Base-by-base conservation (phyloP, 2,797 vertebrate genomes). In the Ispidina lecontei region DNA sequence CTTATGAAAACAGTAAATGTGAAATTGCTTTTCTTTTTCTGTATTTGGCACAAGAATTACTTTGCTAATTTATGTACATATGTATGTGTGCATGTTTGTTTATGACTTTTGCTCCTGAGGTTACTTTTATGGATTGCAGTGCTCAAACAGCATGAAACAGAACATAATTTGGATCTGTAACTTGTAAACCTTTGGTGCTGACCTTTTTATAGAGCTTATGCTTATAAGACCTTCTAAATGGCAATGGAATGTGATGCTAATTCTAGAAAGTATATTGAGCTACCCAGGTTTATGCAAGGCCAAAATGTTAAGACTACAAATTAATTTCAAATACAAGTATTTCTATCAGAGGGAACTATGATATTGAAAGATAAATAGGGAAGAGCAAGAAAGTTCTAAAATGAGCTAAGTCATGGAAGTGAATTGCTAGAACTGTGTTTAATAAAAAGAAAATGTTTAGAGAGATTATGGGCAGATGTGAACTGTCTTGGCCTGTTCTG, bases 91-190 rank as follows among this genome's bases (percentile, higher is more conserved):
- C 49, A 73, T 76, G 60, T 73, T 49, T 79, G 51, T 52, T 73
- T 81, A 49, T 63, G 59, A n/a, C 77, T 90, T 88, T 73, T 87
- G 68, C 74, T 92, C 52, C 54, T 54, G 51, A 91, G 55, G 31
- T 77, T 87, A 51, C 73, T 87, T 86, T 47, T 82, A 44, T 79
- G 84, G 60, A 63, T 26, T 80, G 71, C 72, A 82, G 39, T 76
- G 55, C 28, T 87, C 60, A 46, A 65, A 28, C 86, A 91, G 43
- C 43, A 26, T 88, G 60, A 71, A 88, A 14, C 39, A 69, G 55
- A 84, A 56, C 22, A 71, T 52, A 89, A 77, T 87, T 49, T 80
- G 55, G 31, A 80, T 65, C 58, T 83, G 47, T 39, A 90, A 17
- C 43, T 49, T 65, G 44, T 60, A 86, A 81, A 79, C 64, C 5